Evolutionary conservation across 2,888 invertebrate species (phyloP), one percentile per base, ranked within the genome.

Genomic region (Catocala sponsa): DNA sequence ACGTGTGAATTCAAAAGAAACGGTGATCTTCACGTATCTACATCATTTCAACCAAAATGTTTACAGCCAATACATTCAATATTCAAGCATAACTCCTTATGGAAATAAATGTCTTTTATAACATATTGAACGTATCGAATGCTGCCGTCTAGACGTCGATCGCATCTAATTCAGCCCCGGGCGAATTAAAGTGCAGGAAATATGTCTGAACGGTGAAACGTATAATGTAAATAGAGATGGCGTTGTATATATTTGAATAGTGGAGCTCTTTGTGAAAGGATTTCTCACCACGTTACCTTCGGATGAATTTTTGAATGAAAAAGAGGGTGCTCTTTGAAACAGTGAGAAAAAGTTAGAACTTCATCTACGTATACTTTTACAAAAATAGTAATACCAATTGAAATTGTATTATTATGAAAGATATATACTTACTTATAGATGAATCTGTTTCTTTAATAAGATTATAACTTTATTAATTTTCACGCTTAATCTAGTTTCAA

Each of bases 71-170:
- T 44, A 10, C 35, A 43, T 13, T 57, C 13, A 50, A 12, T 41
- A 46, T 52, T 11, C 25, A 47, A 52, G 35, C 38, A 13, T 51
- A 51, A 25, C 25, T 25, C 15, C 46, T 49, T 41, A 4, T n/a
- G 46, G 47, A 59, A 65, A 65, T 54, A 61, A 54, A 58, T 74
- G 56, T 63, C 47, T 25, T 25, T 51, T 49, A 66, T 33, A 33
- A 42, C 56, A 61, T 72, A 61, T 63, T 62, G 42, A 56, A 57
- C 54, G 13, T 41, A 52, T 59, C 55, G 10, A 5, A 41, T 25
- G 25, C 4, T 11, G 55, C 51, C 48, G 56, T 64, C 62, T 58
- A 78, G 62, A 70, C 62, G 42, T 62, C 55, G 48, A 63, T 62
- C 57, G 49, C 13, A 61, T 53, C 49, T 41, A 59, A 65, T 65